Conservation (phyloP, 2,113 vertebrate genomes). For the Chaenocephalus aceratus region DNA sequence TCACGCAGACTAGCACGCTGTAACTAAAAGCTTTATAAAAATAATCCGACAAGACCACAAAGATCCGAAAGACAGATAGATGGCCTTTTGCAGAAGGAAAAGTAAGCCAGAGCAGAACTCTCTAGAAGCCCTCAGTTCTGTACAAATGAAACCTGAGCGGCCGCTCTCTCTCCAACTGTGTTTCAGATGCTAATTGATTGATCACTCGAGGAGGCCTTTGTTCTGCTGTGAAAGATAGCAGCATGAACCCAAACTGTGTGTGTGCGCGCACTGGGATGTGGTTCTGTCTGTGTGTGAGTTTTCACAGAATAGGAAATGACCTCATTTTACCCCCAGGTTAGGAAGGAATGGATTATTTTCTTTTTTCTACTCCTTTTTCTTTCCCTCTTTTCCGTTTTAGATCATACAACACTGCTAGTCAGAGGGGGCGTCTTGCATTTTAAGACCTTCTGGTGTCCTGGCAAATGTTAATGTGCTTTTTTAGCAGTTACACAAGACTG, state of each 20-base stretch:
- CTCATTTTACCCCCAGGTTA: conserved; percentile 80
- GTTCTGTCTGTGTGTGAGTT: conserved; percentile 69
- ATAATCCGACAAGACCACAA: conserved; percentile 37
- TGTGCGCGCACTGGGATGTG: conserved; percentile 36
- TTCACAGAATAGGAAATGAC: conserved; percentile 85
- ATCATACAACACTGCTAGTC: conserved; percentile 59
- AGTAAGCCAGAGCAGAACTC: conserved; percentile 64
- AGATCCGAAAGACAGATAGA: conserved; percentile 53
- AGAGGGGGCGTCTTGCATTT: conserved; percentile 11
- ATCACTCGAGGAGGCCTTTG: conserved; percentile 73
- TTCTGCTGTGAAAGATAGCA: conserved; percentile 77
- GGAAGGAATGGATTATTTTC: conserved; percentile 79
- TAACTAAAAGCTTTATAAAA: conserved; percentile 69
- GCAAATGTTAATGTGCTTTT: conserved; percentile 39
- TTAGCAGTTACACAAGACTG: conserved; percentile 23
- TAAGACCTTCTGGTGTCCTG: conserved; percentile 45
- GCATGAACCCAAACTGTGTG: conserved; percentile 39
- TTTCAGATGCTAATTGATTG: conserved; percentile 76
- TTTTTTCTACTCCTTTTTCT: conserved; percentile 46
- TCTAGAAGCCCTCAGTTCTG: conserved; percentile 50
- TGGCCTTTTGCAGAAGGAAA: conserved; percentile 33
- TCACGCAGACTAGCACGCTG: conserved; percentile 32
- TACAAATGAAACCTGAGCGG: conserved; percentile 73
- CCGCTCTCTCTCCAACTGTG: conserved; percentile 39
- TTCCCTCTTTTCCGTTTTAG: conserved; percentile 50